Evolutionary conservation across 1,140 invertebrate species (phyloP), one percentile per base, ranked within the genome.

Genomic region (Coenobita brevimanus): DNA sequence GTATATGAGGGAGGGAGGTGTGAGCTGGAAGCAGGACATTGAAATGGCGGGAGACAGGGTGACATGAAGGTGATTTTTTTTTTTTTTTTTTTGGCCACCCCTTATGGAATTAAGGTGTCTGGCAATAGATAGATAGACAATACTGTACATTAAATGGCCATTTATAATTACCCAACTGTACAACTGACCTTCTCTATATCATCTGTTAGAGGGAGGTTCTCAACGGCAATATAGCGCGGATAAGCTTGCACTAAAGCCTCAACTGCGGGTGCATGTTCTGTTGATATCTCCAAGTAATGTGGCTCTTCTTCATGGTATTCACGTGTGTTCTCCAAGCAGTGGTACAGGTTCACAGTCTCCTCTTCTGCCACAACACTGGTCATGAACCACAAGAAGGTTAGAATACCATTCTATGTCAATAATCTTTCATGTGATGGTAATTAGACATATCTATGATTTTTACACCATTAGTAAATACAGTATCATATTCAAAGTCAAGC

Each of bases 251-350:
- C 95, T 15, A 99, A 93, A 62, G 93, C 93, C 91, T 96, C 94
- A 24, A 98, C 93, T 15, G 94, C 95, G 13, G 94, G 94, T 0
- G 95, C 95, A 89, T 95, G 92, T 3, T 94, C 93, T 38, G 93
- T 92, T 43, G 95, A 93, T 71, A 98, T 94, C 91, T 97, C 96
- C 87, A 98, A 92, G 92, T 93, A 97, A 89, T 96, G 95, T 36
- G 95, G 92, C 69, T 97, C 97, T 92, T 95, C 95, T 46, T 95
- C 97, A 92, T 97, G 97, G 92, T 97, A 98, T 89, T 96, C 94
- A 89, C 96, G 93, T 0, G 96, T 95, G 93, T 99, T 99, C 91
- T 97, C 96, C 75, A 94, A 93, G 83, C 95, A 95, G 92, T 97
- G 97, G 92, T 97, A 98, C 62, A 98, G 91, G 50, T 94, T 94